Conservation (phyloP, 1,140 invertebrate species). For the Muscidifurax raptorellus region DNA sequence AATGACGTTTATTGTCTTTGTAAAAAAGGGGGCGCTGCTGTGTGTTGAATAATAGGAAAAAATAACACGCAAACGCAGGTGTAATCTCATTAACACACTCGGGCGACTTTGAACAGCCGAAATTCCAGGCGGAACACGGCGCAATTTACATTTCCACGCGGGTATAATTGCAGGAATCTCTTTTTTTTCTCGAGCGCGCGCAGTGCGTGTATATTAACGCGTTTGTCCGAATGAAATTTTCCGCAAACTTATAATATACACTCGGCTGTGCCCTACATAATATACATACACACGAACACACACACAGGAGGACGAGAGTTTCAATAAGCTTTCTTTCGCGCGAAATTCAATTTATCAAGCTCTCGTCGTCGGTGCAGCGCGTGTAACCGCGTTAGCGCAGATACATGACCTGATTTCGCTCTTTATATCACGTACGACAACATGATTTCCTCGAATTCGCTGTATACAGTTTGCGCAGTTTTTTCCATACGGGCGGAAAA, state of each 20-base stretch:
- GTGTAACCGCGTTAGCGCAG: not conserved
- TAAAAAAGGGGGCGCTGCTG: no score
- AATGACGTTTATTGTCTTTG: not conserved
- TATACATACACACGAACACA: not conserved
- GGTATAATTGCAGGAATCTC: not conserved
- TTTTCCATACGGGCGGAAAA: not conserved
- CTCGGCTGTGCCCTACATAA: no score
- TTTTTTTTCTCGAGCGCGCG: not conserved
- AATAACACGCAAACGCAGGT: not conserved
- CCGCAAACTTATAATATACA: not conserved
- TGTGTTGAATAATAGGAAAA: no score
- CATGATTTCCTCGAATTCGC: not conserved
- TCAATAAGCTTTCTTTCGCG: constrained; percentile 1
- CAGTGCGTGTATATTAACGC: not conserved
- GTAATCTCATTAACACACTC: not conserved
- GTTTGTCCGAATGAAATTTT: not conserved
- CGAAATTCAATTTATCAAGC: constrained; percentile 35
- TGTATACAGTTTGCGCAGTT: not conserved
- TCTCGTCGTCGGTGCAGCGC: constrained; percentile 3
- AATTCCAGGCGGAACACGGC: not conserved
- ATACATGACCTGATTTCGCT: constrained; percentile 31
- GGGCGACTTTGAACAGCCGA: not conserved
- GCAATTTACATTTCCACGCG: not conserved
- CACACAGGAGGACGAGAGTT: not conserved
- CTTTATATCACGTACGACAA: not conserved